Base-by-base conservation (phyloP, 2,797 vertebrate species). In the Adrianichthys oophorus region DNA sequence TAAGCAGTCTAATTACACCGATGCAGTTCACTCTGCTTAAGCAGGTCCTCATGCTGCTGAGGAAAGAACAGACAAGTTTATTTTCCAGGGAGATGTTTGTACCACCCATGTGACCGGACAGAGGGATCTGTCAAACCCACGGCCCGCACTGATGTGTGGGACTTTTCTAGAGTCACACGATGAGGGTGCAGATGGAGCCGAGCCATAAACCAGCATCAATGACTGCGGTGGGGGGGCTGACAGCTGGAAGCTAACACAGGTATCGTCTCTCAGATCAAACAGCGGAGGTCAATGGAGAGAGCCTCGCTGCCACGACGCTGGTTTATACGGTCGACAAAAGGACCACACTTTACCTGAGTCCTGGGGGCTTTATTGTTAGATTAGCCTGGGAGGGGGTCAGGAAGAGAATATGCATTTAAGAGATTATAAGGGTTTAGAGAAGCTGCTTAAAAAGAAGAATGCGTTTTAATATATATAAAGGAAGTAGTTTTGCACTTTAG, bases 231-330 rank as follows among this genome's bases (percentile, higher is more conserved):
- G 70, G 76, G 76, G 1, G 23, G 61, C 52, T 77, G 86, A 89
- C 78, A 79, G 87, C 83, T 83, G 76, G 65, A 79, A 64, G 72
- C 85, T 85, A 89, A 77, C 82, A 65, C 77, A 56, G 60, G 69
- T 83, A 85, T 84, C 69, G 41, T 76, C 68, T 87, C 85, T 76
- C 79, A 70, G 77, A 85, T 89, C 78, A 87, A 85, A 87, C 59
- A 1, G 54, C 17, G 5, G 67, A 29, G 62, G 68, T 73, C 70
- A 88, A 79, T 59, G 54, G 55, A 48, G 52, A 76, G 62, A n/a
- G 10, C 63, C 50, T 76, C 52, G n/a, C 68, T 56, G 64, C 77
- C 56, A n/a, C 48, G 69, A 69, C 53, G 52, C 45, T 19, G 50
- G 53, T 48, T 74, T 70, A 68, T 70, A 42, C n/a, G 32, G 49